Evolutionary conservation across 2,888 invertebrate genomes (phyloP).

Genomic region (Clostera curtula): DNA sequence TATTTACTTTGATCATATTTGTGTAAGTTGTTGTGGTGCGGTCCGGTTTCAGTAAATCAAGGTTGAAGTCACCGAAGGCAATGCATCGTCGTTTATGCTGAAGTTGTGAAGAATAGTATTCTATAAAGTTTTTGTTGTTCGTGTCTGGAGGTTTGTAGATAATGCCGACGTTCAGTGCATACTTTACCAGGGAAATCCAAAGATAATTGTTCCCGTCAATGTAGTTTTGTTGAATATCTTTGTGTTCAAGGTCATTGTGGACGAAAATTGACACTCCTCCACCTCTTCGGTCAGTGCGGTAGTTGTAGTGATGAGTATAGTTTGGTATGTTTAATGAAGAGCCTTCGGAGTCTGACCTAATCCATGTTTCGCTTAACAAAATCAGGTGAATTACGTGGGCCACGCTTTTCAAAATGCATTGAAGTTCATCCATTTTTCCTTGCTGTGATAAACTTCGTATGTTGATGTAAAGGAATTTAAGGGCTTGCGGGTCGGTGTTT

Average conservation of each 20-base stretch:
- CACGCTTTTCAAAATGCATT: too few relatives aligned
- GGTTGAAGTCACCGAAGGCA: not conserved
- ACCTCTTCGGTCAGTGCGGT: not conserved
- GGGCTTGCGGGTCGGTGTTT: too few relatives aligned
- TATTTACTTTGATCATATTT: not conserved
- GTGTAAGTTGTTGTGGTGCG: not conserved
- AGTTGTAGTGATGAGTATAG: too few relatives aligned
- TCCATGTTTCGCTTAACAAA: too few relatives aligned
- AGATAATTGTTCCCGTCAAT: not conserved
- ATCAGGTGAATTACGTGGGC: too few relatives aligned
- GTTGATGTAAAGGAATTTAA: too few relatives aligned
- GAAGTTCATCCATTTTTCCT: too few relatives aligned
- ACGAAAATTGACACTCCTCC: slow-evolving; percentile 1
- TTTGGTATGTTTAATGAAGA: not conserved
- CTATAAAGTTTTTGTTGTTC: not conserved
- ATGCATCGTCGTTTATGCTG: not conserved
- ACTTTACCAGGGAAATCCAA: not conserved
- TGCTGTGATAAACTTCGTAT: too few relatives aligned
- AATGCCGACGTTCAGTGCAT: not conserved
- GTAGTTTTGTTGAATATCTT: not conserved
- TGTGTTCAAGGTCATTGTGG: not conserved
- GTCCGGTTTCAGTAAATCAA: not conserved
- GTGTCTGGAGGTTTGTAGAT: not conserved
- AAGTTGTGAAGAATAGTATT: not conserved
- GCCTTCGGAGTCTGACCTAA: not conserved